Base-by-base conservation (phyloP, 2,113 vertebrate genomes). In the Pimephales promelas region DNA sequence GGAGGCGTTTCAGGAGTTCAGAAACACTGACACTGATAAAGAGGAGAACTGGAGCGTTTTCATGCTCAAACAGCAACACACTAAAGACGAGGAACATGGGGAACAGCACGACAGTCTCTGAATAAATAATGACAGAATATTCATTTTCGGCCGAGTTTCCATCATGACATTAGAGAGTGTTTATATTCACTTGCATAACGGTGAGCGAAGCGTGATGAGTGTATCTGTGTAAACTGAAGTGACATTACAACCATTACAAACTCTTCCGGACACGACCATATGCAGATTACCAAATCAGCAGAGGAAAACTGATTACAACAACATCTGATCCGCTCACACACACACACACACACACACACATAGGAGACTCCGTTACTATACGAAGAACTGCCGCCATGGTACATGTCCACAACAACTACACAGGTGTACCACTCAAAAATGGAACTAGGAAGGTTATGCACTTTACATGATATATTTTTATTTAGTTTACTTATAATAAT, bases 191-290 rank as follows among this genome's bases (percentile, higher is more conserved):
- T 71, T 71, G 24, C 22, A 43, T 71, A 45, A 71, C 36, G 3
- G 52, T 54, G 52, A 54, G 52, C 18, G 2, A 6, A 54, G 52
- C 6, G 18, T n/a, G 20, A 70, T 20, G 66, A n/a, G 34, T 40
- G 66, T n/a, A 20, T 70, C 36, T 71, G 68, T 71, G 36, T 71
- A 71, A 71, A 71, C 68, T 24, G 36, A 43, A 24, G 31, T 7
- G 68, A 71, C 22, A n/a, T 43, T n/a, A 71, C 18, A 71, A n/a
- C 9, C 66, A 71, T 40, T 22, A 71, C 68, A 71, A 71, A 43
- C 68, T 43, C 68, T 71, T 71, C 68, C 22, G 22, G 68, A 43
- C 20, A n/a, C 5, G 22, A 71, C 1, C 34, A 13, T 24, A 45
- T 43, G 20, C 22, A 24, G 36, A 22, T 24, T 13, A 22, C 10